Evolutionary conservation across 1,140 invertebrate genomes (phyloP), one percentile per base, ranked within the genome.

Genomic region (Thaumatotibia leucotreta): DNA sequence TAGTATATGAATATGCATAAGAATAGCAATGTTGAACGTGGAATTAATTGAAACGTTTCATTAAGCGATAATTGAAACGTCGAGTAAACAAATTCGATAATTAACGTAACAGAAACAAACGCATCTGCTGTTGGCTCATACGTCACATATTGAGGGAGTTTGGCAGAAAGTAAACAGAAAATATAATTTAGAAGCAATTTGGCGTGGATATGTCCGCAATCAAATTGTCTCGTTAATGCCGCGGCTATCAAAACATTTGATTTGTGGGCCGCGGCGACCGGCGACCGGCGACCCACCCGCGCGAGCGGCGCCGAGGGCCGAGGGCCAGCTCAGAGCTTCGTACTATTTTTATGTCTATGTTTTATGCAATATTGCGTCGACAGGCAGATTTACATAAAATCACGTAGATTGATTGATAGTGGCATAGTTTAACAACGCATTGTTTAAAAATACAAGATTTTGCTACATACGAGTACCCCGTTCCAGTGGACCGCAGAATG

Each of bases 171-270:
- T 90, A 90, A 90, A 90, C 88, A 90, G 82, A 88, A 88, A 90
- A 90, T 88, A 90, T 90, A 89, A 90, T 90, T 90, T 90, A 86
- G 83, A 87, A 90, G 88, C 88, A 90, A 90, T 90, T 90, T 90
- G 82, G 78, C 86, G 83, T 77, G 84, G 82, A 88, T 90, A 88
- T 88, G 88, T 90, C 85, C 86, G 88, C 86, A 90, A 90, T 90
- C 88, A 90, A 90, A 90, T 90, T 90, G 88, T 90, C 88, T 90
- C 86, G 88, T 90, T 90, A 89, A 88, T 88, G 86, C 82, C 80
- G 72, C 75, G 83, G 78, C 88, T 91, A 91, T 91, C 83, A 91
- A 88, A 91, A 91, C 88, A 91, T 91, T 91, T 91, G 88, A 91
- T 91, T 91, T 91, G 88, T 91, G 85, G 86, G 73, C 71, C 80